Conservation (phyloP, 2,113 vertebrate genomes). For the Thryonomys swinderianus region DNA sequence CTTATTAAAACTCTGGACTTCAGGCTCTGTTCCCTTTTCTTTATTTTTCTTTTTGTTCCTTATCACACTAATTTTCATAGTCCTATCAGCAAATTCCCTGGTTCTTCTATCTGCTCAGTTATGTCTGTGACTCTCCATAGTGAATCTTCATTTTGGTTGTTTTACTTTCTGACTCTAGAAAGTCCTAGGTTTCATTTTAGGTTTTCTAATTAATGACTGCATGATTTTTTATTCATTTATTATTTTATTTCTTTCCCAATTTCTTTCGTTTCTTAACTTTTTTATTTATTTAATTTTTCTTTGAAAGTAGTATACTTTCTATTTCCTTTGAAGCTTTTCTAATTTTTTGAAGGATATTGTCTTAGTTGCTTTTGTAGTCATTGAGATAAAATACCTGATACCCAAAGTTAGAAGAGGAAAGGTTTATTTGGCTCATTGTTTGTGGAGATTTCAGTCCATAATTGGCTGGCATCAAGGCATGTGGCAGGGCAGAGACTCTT, state of each 20-base stretch:
- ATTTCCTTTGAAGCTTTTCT: not conserved
- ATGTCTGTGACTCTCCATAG: not conserved
- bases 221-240: not conserved
- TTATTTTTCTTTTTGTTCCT: not conserved
- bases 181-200: not conserved
- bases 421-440: not conserved
- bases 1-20: not conserved
- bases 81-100: not conserved
- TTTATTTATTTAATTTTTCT: not conserved
- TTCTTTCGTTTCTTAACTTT: not conserved
- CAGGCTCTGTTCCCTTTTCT: not conserved
- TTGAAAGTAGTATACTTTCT: not conserved
- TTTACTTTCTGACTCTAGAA: not conserved
- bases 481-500: not conserved
- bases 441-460: not conserved
- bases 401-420: not conserved
- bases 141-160: not conserved
- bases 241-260: not conserved
- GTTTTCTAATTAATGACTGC: not conserved
- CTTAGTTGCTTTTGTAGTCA: not conserved
- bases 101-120: not conserved
- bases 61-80: not conserved
- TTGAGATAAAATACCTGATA: not conserved
- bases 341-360: not conserved
- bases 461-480: not conserved